Evolutionary conservation across 2,797 vertebrate species (phyloP).

Genomic region (Mareca strepera): DNA sequence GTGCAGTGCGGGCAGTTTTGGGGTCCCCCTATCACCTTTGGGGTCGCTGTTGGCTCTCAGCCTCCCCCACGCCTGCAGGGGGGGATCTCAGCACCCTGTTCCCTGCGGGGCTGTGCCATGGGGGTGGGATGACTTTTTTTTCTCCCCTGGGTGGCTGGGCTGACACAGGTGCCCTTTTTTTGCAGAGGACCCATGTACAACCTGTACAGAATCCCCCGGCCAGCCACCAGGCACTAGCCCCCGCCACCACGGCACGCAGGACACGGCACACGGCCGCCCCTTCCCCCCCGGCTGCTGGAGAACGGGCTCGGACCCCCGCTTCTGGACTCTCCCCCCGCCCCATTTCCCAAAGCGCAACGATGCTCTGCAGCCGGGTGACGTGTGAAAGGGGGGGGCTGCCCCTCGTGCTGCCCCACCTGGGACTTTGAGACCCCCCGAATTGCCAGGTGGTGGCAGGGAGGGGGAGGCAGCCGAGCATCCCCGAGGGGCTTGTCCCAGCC

Average conservation of each 20-base stretch:
- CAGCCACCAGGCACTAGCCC: neutral
- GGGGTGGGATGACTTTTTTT: neutral
- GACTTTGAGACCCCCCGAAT: neutral
- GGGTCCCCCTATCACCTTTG: neutral
- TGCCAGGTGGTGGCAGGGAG: neutral
- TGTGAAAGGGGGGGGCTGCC: neutral
- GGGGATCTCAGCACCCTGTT: neutral
- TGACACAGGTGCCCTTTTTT: constrained; percentile 12
- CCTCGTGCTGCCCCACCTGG: neutral
- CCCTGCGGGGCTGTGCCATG: neutral
- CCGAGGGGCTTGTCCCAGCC: neutral
- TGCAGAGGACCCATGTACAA: constrained; percentile 17
- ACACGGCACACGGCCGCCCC: neutral
- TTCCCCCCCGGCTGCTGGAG: neutral
- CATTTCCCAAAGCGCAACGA: neutral
- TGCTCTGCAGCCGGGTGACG: too few relatives aligned
- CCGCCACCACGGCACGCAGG: accelerated
- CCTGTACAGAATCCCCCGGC: constrained; percentile 30
- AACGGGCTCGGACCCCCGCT: neutral
- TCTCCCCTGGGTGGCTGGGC: neutral
- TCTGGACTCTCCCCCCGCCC: neutral
- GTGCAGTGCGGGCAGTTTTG: accelerated
- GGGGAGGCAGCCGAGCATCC: neutral
- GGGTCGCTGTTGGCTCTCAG: neutral
- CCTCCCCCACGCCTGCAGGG: neutral